phyloP scores from a whole-genome alignment of 23 tunicate species.

The Oikopleura vanhoeffeni region DNA sequence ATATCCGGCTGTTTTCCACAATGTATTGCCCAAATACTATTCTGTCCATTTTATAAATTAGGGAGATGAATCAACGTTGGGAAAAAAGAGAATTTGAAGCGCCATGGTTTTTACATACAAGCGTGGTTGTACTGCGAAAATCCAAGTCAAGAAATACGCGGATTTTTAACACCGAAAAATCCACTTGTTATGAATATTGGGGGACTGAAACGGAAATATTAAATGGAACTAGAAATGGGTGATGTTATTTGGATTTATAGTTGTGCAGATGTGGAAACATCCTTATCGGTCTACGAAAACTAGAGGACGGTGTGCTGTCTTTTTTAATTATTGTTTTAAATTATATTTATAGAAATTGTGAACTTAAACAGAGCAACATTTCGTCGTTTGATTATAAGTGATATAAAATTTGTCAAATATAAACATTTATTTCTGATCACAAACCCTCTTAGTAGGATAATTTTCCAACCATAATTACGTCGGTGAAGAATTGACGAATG shows the following conservation, averaged over 20 bases:
- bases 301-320: too few species aligned
- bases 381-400: too few species aligned
- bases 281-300: not conserved
- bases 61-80: too few species aligned
- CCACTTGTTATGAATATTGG: not conserved
- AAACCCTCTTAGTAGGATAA: not conserved
- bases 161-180: not conserved
- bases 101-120: not conserved
- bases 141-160: not conserved
- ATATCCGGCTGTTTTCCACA: too few species aligned
- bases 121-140: not conserved
- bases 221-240: not conserved
- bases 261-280: not conserved
- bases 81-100: not conserved
- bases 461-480: not conserved
- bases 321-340: too few species aligned
- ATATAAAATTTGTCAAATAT: too few species aligned
- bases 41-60: too few species aligned
- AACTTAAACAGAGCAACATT: too few species aligned
- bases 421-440: too few species aligned
- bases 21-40: too few species aligned
- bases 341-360: too few species aligned
- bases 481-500: not conserved
- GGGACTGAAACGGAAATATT: not conserved
- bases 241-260: not conserved